A percentile compares a stretch with the other conserved stretches of the same genome.
phyloP scores from a whole-genome alignment of 2,888 invertebrate species.

The Drosophila buzzatii region DNA sequence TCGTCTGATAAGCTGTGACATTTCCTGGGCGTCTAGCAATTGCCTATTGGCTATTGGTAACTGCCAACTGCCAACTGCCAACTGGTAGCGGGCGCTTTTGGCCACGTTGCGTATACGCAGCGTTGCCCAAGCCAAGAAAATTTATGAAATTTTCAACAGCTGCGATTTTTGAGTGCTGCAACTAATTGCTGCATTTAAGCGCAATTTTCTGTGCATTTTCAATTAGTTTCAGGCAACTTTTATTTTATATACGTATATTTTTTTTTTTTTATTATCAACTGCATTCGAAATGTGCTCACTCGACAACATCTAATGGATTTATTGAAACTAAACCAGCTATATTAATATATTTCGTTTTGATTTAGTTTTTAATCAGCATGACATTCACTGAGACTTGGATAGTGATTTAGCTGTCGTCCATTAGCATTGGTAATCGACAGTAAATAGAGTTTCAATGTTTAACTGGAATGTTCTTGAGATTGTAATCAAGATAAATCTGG shows the following conservation, averaged over 20 bases:
- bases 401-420: too few species aligned
- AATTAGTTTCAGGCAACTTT: constrained; percentile 2
- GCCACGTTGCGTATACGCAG: constrained; percentile 36
- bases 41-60: neutral
- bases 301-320: neutral
- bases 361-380: neutral
- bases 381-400: neutral
- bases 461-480: too few species aligned
- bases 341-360: neutral
- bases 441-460: too few species aligned
- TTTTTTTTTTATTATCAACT: neutral
- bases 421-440: too few species aligned
- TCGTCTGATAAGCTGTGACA: constrained; percentile 37
- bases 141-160: neutral
- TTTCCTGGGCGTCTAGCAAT: constrained; percentile 33
- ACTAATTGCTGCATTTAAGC: constrained; percentile 41
- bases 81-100: constrained; percentile 18
- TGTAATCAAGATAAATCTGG: too few species aligned
- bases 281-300: neutral
- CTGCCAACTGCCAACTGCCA: neutral
- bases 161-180: constrained; percentile 14
- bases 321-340: neutral
- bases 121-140: too few species aligned
- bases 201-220: constrained; percentile 29
- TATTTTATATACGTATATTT: neutral